Evolutionary conservation across 2,113 vertebrate species (phyloP), one percentile per base, ranked within the genome.

Genomic region (Recurvirostra avosetta): DNA sequence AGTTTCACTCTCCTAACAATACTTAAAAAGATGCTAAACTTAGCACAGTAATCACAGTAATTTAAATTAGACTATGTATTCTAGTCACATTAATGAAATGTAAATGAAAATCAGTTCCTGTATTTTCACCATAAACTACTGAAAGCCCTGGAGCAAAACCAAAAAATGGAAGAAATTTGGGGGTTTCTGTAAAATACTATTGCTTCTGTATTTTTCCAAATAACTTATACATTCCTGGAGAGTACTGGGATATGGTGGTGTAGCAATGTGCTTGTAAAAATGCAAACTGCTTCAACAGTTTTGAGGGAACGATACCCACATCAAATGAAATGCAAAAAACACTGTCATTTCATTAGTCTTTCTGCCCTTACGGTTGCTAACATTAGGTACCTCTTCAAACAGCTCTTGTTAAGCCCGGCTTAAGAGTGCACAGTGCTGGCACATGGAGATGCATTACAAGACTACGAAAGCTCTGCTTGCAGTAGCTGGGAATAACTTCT

Each of bases 191-290:
- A 77, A 84, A 81, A 53, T 52, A 66, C 2, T 62, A 7, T n/a
- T 66, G 8, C 4, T 85, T 53, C 27, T 47, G 15, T 4, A 15
- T 75, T 58, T 83, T 63, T 22, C 16, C 16, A 29, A 63, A 61
- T 17, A 72, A 20, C 1, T 36, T 81, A 4, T 41, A 20, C 4
- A 6, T 55, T 75, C 29, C 15, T 81, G 6, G 11, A 76, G 11
- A 87, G 1, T 43, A 22, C 4, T 40, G 38, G 5, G 5, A 0
- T 49, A 30, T 22, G 13, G 8, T n/a, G 15, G 9, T 40, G 3
- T 27, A 66, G 14, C 5, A 50, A 34, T 3, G 5, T 27, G 22
- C 20, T 70, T 36, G 15, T 15, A 72, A 67, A 95, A 72, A 43
- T 12, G 7, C 6, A 49, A 25, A 74, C 17, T 22, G 12, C 14